Evolutionary conservation across 1,140 invertebrate genomes (phyloP).

Genomic region (Zaprionus nigranus): DNA sequence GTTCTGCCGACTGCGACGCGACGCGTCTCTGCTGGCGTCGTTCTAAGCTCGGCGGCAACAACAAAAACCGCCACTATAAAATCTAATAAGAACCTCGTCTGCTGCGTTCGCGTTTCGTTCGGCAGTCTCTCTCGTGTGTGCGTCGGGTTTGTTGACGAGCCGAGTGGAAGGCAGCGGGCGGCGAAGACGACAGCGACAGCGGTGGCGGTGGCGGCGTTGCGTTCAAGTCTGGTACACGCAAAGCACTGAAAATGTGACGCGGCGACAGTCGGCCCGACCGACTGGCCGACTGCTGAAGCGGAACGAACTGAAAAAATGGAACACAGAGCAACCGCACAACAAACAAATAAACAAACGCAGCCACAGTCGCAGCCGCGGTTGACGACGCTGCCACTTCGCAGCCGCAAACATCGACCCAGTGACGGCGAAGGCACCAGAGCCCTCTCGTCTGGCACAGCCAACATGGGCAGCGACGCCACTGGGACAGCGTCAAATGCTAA

Average conservation of each 20-base stretch:
- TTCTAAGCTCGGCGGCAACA: conserved; percentile 59
- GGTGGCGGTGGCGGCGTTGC: conserved; percentile 45
- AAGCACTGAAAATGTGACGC: conserved; percentile 59
- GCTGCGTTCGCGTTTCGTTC: conserved; percentile 15
- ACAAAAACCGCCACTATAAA: conserved; percentile 61
- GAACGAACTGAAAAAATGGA: conserved; percentile 58
- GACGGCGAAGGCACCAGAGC: conserved; percentile 20
- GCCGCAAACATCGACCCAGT: conserved; percentile 64
- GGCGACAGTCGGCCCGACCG: conserved; percentile 46
- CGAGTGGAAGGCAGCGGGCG: conserved; percentile 35
- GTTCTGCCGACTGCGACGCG: neutral
- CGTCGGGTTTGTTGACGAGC: conserved; percentile 28
- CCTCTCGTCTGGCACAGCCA: neutral
- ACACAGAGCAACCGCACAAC: conserved; percentile 42
- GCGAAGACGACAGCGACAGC: conserved; percentile 6
- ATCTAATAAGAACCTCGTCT: conserved; percentile 76
- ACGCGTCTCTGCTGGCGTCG: conserved; percentile 14
- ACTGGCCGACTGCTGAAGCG: conserved; percentile 50
- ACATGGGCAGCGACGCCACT: conserved; percentile 36
- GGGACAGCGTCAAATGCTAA: conserved; percentile 18
- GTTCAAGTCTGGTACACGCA: conserved; percentile 70
- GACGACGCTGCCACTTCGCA: conserved; percentile 26
- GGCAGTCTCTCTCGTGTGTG: conserved; percentile 10
- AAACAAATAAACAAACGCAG: conserved; percentile 68
- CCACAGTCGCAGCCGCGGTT: conserved; percentile 26